Percentiles rank a stretch among this genome's conserved stretches.
These are phyloP conservation scores for Cataglyphis cursor DNA, from an alignment of 2,888 invertebrate species.

Conservation along the genomic window DNA sequence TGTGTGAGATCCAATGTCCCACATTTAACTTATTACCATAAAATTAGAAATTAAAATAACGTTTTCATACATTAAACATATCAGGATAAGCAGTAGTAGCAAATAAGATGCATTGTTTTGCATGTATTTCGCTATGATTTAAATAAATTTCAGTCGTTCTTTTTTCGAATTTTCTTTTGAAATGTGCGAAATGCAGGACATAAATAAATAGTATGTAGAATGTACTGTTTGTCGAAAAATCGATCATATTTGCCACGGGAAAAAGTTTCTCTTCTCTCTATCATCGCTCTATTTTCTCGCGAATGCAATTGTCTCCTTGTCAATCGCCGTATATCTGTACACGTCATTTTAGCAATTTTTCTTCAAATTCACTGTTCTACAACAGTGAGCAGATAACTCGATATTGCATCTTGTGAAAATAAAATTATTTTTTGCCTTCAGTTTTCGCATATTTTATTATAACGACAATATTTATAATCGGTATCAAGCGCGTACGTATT, in stretches of 20 bases:
- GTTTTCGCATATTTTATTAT: not conserved
- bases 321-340: not conserved
- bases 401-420: not conserved
- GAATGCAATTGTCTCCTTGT: slow-evolving; percentile 23
- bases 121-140: not conserved
- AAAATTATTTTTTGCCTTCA: not conserved
- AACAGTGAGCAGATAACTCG: slow-evolving; percentile 1
- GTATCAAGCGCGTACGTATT: not conserved
- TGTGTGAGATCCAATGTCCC: not conserved
- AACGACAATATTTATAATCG: not conserved
- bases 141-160: not conserved
- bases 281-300: slow-evolving; percentile 28
- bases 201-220: not conserved
- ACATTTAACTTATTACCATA: not conserved
- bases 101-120: not conserved
- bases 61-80: not conserved
- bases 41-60: not conserved
- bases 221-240: not conserved
- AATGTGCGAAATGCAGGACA: not conserved
- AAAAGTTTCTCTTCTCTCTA: slow-evolving; percentile 40
- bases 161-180: not conserved
- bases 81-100: not conserved
- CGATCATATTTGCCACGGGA: slow-evolving; percentile 48
- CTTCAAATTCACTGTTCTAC: not conserved
- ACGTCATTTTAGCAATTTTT: slow-evolving; percentile 19